These are phyloP conservation scores for Manduca sexta DNA, from an alignment of 1,140 invertebrate genomes.

Conservation along the genomic window DNA sequence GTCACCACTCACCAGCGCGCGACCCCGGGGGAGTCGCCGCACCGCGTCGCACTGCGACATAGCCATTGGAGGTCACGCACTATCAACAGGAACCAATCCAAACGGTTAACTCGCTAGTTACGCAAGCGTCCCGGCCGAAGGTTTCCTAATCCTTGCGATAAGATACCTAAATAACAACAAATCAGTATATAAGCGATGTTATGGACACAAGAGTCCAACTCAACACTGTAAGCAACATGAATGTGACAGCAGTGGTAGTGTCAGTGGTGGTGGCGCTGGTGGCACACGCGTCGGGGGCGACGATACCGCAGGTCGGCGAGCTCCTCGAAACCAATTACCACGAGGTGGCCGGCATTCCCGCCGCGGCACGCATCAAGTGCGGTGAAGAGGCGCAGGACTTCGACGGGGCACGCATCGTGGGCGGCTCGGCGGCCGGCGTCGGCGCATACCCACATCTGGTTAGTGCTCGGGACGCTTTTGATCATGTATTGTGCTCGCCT, in stretches of 20 bases:
- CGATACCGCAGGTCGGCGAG: slow-evolving; percentile 2
- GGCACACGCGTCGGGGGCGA: slow-evolving; percentile 5
- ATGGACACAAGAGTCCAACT: slow-evolving; percentile 3
- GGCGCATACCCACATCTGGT: slow-evolving; percentile 22
- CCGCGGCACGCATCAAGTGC: slow-evolving; percentile 19
- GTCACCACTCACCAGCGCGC: neutral
- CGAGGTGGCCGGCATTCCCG: slow-evolving; percentile 20
- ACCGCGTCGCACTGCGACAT: neutral
- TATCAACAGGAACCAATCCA: neutral
- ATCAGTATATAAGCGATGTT: slow-evolving; percentile 6
- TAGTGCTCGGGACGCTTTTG: neutral
- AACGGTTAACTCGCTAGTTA: neutral
- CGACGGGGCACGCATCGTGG: slow-evolving; percentile 23
- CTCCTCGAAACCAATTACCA: slow-evolving; percentile 22
- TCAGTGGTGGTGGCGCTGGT: slow-evolving; percentile 1
- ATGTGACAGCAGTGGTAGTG: neutral
- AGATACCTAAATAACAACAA: neutral
- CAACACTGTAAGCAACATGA: neutral
- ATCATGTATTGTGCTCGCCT: neutral
- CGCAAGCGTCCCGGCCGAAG: neutral
- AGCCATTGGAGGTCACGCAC: neutral
- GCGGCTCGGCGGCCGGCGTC: slow-evolving; percentile 14
- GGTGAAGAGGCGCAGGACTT: slow-evolving; percentile 20
- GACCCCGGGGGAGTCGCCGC: too few relatives aligned
- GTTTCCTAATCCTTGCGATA: neutral